A percentile compares a stretch with the other conserved stretches of the same genome.
phyloP scores from a whole-genome alignment of 1,140 invertebrate species.

The Dolichoris vasculosae region DNA sequence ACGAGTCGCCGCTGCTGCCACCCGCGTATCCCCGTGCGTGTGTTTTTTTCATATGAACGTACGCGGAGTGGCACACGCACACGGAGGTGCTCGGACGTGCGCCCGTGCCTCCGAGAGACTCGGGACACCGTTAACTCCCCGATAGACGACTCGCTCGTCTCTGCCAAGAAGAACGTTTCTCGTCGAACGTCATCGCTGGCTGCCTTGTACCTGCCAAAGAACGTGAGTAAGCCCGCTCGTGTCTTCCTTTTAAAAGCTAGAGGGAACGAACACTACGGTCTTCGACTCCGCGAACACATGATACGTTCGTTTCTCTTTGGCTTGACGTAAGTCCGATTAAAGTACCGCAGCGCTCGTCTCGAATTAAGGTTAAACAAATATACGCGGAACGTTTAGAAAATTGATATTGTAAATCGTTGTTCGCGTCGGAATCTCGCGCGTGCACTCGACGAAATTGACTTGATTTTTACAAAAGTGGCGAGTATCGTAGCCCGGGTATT shows the following conservation, averaged over 20 bases:
- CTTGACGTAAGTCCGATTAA: neutral
- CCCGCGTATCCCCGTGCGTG: neutral
- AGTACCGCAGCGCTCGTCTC: neutral
- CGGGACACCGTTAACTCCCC: neutral
- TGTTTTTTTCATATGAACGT: neutral
- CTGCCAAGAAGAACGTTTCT: neutral
- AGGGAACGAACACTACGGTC: neutral
- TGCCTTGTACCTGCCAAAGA: neutral
- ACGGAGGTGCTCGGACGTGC: neutral
- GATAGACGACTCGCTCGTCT: neutral
- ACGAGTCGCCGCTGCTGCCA: constrained; percentile 19
- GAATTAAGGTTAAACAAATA: neutral
- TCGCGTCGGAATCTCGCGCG: neutral
- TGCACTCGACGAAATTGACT: neutral
- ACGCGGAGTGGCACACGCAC: neutral
- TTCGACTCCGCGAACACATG: neutral
- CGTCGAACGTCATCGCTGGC: neutral
- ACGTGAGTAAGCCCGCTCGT: neutral
- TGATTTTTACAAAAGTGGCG: neutral
- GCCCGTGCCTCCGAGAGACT: neutral
- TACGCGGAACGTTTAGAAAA: neutral
- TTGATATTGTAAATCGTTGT: neutral
- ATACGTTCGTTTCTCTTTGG: neutral
- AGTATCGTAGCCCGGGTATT: neutral
- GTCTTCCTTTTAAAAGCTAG: neutral